These are phyloP conservation scores for Nanger granti DNA, from an alignment of 2,113 vertebrate species.

Conservation along the genomic window DNA sequence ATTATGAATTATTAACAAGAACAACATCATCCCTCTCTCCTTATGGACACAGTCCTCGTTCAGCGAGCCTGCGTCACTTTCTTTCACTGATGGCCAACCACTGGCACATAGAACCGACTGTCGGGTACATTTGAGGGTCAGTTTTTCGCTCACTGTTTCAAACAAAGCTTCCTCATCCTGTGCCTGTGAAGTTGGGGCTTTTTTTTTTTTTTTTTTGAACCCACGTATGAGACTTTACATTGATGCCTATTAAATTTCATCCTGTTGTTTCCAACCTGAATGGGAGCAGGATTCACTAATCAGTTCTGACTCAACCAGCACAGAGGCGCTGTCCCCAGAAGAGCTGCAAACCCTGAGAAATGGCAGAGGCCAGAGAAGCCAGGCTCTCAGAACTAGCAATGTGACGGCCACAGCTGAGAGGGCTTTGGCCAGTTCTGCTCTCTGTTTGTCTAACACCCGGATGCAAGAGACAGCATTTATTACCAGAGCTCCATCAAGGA, in stretches of 20 bases:
- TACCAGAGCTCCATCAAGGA: background rate
- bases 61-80: fast-evolving
- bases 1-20: background rate
- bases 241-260: conserved; percentile 55
- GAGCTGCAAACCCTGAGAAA: background rate
- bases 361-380: background rate
- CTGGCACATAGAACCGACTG: background rate
- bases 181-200: background rate
- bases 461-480: background rate
- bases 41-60: background rate
- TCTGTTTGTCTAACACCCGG: background rate
- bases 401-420: background rate
- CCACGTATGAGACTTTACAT: conserved; percentile 13
- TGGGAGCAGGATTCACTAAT: background rate
- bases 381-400: background rate
- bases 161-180: conserved; percentile 19
- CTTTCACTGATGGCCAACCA: background rate
- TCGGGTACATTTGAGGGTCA: background rate
- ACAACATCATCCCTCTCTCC: background rate
- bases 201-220: background rate
- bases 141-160: background rate
- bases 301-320: background rate
- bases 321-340: background rate
- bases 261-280: conserved; percentile 50
- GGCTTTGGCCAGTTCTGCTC: background rate